Evolutionary conservation across 2,797 vertebrate genomes (phyloP), one percentile per base, ranked within the genome.

Genomic region (Phataginus tricuspis): DNA sequence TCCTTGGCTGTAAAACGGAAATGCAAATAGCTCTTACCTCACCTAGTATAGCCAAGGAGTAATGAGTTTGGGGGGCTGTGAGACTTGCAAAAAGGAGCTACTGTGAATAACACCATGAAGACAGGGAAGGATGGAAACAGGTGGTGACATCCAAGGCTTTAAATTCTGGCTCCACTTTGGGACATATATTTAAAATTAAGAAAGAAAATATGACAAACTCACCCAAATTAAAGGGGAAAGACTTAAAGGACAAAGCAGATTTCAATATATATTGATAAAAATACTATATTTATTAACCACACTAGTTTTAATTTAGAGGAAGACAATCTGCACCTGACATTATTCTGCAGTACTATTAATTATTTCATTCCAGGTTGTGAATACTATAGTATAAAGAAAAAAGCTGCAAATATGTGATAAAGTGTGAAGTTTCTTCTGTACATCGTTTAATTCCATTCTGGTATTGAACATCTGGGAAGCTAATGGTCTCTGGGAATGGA

Each of bases 401-500:
- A 78, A 37, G 2, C 10, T 25, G 15, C 9, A 80, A 27, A 55
- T 66, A 16, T 8, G 12, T 3, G 10, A 45, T 25, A 7, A 77
- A 71, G 19, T 39, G 61, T 66, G 6, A 55, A 37, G 16, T 89
- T 63, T 71, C 39, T 49, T 57, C 12, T 37, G 2, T 1, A 21
- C 0, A 6, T 42, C 15, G 61, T 34, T 27, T 16, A 27, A 49
- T 68, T 63, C 34, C 3, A 14, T 74, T 88, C 72, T 77, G 11
- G 10, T 25, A 34, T 39, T 72, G 49, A 74, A 8, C 1, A 1
- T 68, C n/a, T 34, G 10, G 1, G 18, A 95, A 80, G 18, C 2
- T 0, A 0, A 1, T 13, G 23, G 1, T 63, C 10, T 59, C 11
- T 34, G 57, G 21, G 61, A 29, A 14, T 2, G 0, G 3, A 64